Evolutionary conservation across 2,888 invertebrate species (phyloP), one percentile per base, ranked within the genome.

Genomic region (Drosophila helvetica): DNA sequence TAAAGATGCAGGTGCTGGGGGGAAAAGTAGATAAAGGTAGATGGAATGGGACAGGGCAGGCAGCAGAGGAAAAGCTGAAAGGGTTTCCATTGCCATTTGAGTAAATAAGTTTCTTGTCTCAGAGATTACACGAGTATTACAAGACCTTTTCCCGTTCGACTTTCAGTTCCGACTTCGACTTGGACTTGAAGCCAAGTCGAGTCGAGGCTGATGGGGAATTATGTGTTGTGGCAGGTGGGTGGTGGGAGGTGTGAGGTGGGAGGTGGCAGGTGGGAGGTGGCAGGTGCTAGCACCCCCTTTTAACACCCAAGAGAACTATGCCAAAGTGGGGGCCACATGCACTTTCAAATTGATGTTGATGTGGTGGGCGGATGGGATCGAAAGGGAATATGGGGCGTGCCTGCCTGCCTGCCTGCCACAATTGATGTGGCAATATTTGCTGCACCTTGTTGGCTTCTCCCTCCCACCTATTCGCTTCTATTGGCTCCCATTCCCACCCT

Each of bases 101-200:
- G 53, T 57, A 71, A 65, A 64, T 74, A 74, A 65, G 52, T 70
- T 83, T 86, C 80, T 72, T 85, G 80, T 61, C 47, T 43, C 53
- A 25, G 54, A 86, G 77, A 87, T 88, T 87, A 85, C 82, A 85
- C 69, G 86, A 67, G 77, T 77, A 82, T 86, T 82, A 79, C 71
- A 71, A 50, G 52, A 65, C 52, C 45, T 45, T 46, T 47, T 27
- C 10, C 45, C 30, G 17, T 25, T 27, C 45, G 25, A 33, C 33
- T 33, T 33, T 15, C 27, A n/a, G 38, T 38, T 18, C 71, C 71
- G 60, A 60, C 56, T 57, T 59, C 18, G 12, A 15, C 33, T 33
- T 12, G 4, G 33, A 12, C 4, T 33, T 27, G 27, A 27, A 27
- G 27, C 33, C 33, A 4, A 12, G 33, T 15, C 48, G 17, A 4